Percentiles rank a stretch among this genome's conserved stretches.
Evolutionary conservation across 2,797 vertebrate genomes (phyloP).

Genomic region (Anguilla anguilla): DNA sequence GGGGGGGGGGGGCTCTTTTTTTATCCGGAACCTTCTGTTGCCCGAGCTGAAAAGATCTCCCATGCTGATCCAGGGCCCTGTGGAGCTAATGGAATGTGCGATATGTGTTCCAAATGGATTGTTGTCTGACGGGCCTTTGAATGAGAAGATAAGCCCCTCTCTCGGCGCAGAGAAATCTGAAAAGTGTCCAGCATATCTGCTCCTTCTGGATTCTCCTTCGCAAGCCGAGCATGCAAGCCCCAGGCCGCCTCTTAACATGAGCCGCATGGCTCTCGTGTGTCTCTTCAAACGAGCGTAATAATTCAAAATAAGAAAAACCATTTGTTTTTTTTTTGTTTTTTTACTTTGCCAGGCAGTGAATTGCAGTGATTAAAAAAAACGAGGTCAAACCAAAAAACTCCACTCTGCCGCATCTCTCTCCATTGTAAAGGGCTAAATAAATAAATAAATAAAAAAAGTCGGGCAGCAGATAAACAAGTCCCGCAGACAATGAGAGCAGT

Average conservation of each 20-base stretch:
- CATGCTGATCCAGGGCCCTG: neutral
- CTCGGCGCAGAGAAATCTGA: neutral
- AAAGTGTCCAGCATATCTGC: slow-evolving; percentile 4
- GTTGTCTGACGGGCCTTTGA: slow-evolving; percentile 18
- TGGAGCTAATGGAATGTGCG: slow-evolving; percentile 23
- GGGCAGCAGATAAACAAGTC: neutral
- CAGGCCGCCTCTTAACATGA: neutral
- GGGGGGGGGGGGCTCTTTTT: neutral
- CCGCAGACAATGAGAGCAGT: neutral
- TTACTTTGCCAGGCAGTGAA: neutral
- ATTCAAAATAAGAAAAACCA: neutral
- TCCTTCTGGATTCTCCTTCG: neutral
- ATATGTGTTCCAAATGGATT: slow-evolving; percentile 20
- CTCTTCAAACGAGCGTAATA: neutral
- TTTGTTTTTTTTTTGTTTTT: neutral
- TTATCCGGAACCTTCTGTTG: neutral
- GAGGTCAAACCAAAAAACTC: neutral
- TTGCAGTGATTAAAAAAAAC: neutral
- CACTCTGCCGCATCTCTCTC: neutral
- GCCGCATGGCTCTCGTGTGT: neutral
- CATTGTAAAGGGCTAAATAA: neutral
- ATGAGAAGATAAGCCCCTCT: slow-evolving; percentile 17
- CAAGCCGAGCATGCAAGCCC: neutral
- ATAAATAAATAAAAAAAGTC: neutral
- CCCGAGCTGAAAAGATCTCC: neutral